These are phyloP conservation scores for Crepidodera aurea DNA, from an alignment of 2,888 invertebrate species.

Conservation along the genomic window DNA sequence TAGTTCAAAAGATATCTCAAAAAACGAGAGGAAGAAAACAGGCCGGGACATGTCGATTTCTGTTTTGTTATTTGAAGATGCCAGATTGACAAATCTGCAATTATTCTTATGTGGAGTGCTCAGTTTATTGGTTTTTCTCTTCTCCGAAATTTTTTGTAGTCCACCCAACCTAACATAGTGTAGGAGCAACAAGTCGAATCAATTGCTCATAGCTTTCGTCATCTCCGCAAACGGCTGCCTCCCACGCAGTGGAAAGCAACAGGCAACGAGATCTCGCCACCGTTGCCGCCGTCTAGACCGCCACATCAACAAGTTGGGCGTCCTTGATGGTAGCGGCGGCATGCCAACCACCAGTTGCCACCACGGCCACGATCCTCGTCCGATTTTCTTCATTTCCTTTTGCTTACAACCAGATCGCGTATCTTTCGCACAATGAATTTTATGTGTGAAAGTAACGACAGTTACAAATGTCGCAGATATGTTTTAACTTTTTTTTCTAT, in stretches of 20 bases:
- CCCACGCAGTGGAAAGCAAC: conserved; percentile 17
- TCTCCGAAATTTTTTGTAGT: not conserved
- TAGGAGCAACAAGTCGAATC: conserved; percentile 14
- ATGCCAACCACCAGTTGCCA: conserved; percentile 26
- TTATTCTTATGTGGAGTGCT: no score
- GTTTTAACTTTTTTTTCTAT: no score
- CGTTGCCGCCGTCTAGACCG: conserved; percentile 26
- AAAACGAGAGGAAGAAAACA: no score
- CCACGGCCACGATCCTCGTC: conserved; percentile 7
- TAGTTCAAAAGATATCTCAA: no score
- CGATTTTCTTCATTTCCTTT: conserved; percentile 2
- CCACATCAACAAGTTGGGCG: conserved; percentile 28
- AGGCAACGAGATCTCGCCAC: conserved; percentile 14
- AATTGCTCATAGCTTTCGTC: conserved; percentile 1
- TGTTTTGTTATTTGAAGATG: no score
- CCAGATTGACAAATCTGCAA: no score
- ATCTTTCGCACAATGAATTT: no score
- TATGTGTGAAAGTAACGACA: no score
- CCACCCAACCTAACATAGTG: not conserved
- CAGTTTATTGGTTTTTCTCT: no score
- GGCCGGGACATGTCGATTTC: no score
- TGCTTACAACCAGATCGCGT: no score
- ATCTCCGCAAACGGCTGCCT: not conserved
- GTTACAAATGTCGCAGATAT: no score
- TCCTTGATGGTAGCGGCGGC: conserved; percentile 21